phyloP scores from a whole-genome alignment of 1,140 invertebrate genomes.

The Orchesella cincta region DNA sequence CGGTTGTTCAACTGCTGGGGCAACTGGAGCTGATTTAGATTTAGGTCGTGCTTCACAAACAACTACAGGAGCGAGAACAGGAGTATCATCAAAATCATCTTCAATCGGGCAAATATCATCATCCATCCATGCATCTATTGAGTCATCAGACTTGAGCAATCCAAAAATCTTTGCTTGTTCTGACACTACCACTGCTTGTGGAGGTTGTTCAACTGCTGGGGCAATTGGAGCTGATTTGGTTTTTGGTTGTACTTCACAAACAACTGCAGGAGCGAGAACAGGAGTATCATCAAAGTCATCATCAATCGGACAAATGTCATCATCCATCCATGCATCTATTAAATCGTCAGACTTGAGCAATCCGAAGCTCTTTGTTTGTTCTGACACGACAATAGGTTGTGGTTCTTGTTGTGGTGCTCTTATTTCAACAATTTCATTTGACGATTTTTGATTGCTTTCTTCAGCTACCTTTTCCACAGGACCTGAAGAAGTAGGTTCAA shows the following conservation, averaged over 20 bases:
- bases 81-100: constrained; percentile 56
- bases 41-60: too few relatives aligned
- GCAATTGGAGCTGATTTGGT: too few relatives aligned
- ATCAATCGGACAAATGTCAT: constrained; percentile 58
- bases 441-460: not conserved
- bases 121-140: constrained; percentile 56
- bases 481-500: not conserved
- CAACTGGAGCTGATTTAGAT: too few relatives aligned
- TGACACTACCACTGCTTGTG: too few relatives aligned
- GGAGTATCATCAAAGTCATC: constrained; percentile 57
- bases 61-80: too few relatives aligned
- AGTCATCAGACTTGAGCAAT: constrained; percentile 39
- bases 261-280: too few relatives aligned
- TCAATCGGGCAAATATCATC: constrained; percentile 59
- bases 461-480: not conserved
- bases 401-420: too few relatives aligned
- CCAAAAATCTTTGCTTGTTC: not conserved
- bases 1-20: too few relatives aligned
- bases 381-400: too few relatives aligned
- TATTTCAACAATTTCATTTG: too few relatives aligned
- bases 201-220: too few relatives aligned
- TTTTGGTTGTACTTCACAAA: too few relatives aligned
- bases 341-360: constrained; percentile 54
- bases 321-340: constrained; percentile 59
- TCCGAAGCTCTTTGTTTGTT: not conserved